Evolutionary conservation across 2,797 vertebrate genomes (phyloP), one percentile per base, ranked within the genome.

Genomic region (Tokudaia muenninki): DNA sequence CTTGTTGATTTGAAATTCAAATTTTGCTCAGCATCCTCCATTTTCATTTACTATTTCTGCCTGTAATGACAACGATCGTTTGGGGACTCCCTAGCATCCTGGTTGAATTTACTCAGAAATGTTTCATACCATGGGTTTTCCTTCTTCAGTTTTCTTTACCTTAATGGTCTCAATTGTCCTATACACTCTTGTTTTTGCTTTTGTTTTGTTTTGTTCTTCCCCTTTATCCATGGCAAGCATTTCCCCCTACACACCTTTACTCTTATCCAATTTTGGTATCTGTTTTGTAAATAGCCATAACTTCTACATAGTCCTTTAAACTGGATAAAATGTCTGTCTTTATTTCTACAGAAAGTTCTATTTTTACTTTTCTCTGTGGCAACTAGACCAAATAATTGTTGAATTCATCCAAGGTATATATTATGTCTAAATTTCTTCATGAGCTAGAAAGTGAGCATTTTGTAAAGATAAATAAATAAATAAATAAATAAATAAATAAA

Each of bases 1-100:
- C 87, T 81, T 70, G 6, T 72, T 72, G 63, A 88, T 59, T 90
- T 92, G 13, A 87, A 90, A 92, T 94, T 75, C 55, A 91, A 87
- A 79, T 94, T 37, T 21, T 94, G 1, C 3, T 65, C 0, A 17
- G 13, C 37, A 24, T 78, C 83, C 55, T 87, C 1, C 4, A 72
- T 81, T 94, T 90, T 90, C 67, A 78, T 65, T 94, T 92, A 63
- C 10, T 93, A 88, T 44, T 63, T 90, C 37, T 80, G 72, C 50
- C 87, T 83, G 31, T 6, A 67, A n/a, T 81, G 47, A 61, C 34
- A 61, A 21, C 3, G 22, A 47, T 57, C 82, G 14, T 83, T 29
- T 59, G 6, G 79, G 8, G 4, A 59, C 29, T 6, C 19, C 3
- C 41, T 3, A 29, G 0, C 17, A 59, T 55, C 11, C 24, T 61